These are phyloP conservation scores for Cassiopea xamachana DNA, from an alignment of 30 jellyfish, hydroid and myxozoan genomes.

Conservation along the genomic window DNA sequence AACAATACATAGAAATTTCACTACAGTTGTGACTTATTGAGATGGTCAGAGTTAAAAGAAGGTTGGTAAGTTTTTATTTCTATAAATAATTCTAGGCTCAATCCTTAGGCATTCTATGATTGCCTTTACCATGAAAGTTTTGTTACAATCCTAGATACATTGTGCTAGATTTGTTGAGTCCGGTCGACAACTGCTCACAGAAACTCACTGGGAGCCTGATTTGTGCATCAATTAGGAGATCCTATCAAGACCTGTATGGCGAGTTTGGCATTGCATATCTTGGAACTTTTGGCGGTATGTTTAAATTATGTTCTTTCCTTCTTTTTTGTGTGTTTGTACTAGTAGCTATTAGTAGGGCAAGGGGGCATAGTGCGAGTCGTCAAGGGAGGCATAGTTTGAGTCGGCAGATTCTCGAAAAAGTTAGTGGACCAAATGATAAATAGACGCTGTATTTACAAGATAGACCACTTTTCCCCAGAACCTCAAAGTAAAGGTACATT, in stretches of 20 bases:
- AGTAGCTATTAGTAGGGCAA: neutral
- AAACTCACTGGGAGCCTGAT: constrained; percentile 4
- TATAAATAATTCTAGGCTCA: neutral
- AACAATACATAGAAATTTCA: neutral
- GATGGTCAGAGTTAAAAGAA: neutral
- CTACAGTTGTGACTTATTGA: neutral
- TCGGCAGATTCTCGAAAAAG: too few species aligned
- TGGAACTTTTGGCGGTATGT: constrained; percentile 42
- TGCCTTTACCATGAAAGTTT: neutral
- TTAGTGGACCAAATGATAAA: too few species aligned
- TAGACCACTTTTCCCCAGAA: too few species aligned
- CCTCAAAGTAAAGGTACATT: too few species aligned
- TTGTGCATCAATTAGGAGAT: constrained; percentile 3
- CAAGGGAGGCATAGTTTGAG: too few species aligned
- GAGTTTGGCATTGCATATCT: constrained; percentile 48
- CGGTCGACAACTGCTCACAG: neutral
- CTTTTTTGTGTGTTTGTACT: neutral
- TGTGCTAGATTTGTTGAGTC: constrained; percentile 6
- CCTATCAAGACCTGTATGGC: constrained; percentile 35
- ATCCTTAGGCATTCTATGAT: too few species aligned
- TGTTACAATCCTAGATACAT: constrained; percentile 3
- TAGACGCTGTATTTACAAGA: too few species aligned
- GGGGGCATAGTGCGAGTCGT: neutral
- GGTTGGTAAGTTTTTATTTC: neutral
- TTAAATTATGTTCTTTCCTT: neutral